Evolutionary conservation across 2,888 invertebrate genomes (phyloP), one percentile per base, ranked within the genome.

Genomic region (Oligia strigilis): DNA sequence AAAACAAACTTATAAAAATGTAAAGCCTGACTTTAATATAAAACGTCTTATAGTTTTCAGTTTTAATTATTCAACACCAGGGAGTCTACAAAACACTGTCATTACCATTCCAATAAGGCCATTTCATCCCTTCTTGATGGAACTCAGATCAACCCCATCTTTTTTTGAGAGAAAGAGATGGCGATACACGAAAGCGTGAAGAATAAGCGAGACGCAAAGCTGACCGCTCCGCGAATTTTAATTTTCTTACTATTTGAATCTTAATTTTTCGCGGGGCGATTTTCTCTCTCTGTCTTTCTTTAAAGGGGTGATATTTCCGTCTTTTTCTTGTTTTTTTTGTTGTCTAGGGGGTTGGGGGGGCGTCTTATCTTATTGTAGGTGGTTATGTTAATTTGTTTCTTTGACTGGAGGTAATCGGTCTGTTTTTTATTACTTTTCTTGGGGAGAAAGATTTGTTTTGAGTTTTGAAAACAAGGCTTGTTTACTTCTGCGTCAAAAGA

Each of bases 181-280:
- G 75, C 75, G 4, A 65, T 78, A 91, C 11, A 36, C 23, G 69
- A 52, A 58, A 40, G 2, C 49, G 5, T 4, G 9, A 80, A 65
- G 93, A 72, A 4, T 69, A 91, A 96, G 83, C 80, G 92, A 89
- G 95, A 95, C 14, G 75, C 85, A 89, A 86, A 88, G 93, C 92
- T 95, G 95, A 95, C 95, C 96, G 95, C 94, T 95, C 94, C 93
- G 92, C 95, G 96, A 95, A 97, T 97, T 97, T 97, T 97, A 97
- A 97, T 97, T 96, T 97, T 96, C 97, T 97, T 96, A 96, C 96
- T 94, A 95, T 97, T 97, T 96, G 97, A 97, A 97, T 97, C 95
- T 96, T 96, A 96, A 97, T 97, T 97, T 97, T 97, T 96, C 95
- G 94, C 94, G 93, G 95, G 95, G 94, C 87, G 93, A 89, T 92